Conservation (phyloP, 2,113 vertebrate genomes). For the Oenanthe melanoleuca region DNA sequence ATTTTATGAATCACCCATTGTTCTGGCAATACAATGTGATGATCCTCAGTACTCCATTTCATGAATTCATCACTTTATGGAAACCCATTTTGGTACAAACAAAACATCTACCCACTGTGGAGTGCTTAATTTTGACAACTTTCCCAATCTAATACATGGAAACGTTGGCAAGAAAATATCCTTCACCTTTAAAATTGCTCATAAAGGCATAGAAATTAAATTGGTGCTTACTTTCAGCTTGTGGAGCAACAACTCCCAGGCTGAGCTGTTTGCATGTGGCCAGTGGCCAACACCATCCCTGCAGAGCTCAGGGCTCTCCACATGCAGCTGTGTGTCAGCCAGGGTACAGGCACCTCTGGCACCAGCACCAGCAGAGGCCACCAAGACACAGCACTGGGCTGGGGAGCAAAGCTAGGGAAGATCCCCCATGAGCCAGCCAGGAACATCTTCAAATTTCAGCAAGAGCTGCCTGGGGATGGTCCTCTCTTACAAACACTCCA, state of each 20-base stretch:
- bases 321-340: background rate
- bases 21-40: conserved; percentile 50
- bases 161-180: conserved; percentile 7
- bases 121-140: conserved; percentile 58
- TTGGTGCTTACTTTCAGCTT: background rate
- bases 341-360: background rate
- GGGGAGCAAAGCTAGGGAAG: background rate
- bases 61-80: conserved; percentile 53
- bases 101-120: conserved; percentile 31
- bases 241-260: background rate
- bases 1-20: conserved; percentile 61
- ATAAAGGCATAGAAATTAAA: background rate
- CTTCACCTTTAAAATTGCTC: conserved; percentile 27
- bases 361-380: background rate
- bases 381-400: accelerated
- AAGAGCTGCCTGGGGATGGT: background rate
- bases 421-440: background rate
- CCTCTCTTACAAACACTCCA: background rate
- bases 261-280: background rate
- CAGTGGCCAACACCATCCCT: background rate
- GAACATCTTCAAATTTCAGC: background rate
- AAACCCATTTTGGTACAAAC: conserved; percentile 40
- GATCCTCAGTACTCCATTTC: conserved; percentile 49
- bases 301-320: background rate
- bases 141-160: background rate